phyloP scores from a whole-genome alignment of 1,140 invertebrate species.

The Drosophila sucinea region DNA sequence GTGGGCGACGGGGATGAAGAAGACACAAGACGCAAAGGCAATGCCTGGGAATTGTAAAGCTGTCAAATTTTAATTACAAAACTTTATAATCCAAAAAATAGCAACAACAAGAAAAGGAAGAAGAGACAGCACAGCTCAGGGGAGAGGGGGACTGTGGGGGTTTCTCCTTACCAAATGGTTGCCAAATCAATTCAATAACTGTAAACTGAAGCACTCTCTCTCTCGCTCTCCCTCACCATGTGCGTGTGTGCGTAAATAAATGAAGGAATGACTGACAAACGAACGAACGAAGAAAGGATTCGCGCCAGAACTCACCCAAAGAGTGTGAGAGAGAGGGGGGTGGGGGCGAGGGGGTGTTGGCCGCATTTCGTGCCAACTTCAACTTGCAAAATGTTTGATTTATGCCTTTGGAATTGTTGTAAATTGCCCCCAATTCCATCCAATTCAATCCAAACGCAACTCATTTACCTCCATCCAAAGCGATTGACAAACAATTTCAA shows the following conservation, averaged over 20 bases:
- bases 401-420: slow-evolving; percentile 76
- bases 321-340: background rate
- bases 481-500: slow-evolving; percentile 78
- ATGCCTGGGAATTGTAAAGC: slow-evolving; percentile 78
- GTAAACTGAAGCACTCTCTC: slow-evolving; percentile 9
- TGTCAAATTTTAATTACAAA: slow-evolving; percentile 82
- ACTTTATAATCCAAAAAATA: slow-evolving; percentile 82
- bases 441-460: slow-evolving; percentile 4
- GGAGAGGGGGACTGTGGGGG: slow-evolving; percentile 27
- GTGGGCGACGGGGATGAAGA: background rate
- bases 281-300: slow-evolving; percentile 6
- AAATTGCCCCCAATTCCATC: slow-evolving; percentile 51
- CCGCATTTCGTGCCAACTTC: slow-evolving; percentile 58
- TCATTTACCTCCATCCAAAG: slow-evolving; percentile 14
- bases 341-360: background rate
- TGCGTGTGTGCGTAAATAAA: slow-evolving; percentile 73
- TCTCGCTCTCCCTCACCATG: slow-evolving; percentile 16
- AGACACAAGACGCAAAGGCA: slow-evolving; percentile 45
- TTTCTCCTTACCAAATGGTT: slow-evolving; percentile 18
- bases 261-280: slow-evolving; percentile 55
- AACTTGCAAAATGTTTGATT: slow-evolving; percentile 76
- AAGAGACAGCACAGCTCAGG: slow-evolving; percentile 15
- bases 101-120: slow-evolving; percentile 42
- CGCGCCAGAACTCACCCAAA: slow-evolving; percentile 20
- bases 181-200: slow-evolving; percentile 79